Percentiles rank a stretch among this genome's conserved stretches.
These are phyloP conservation scores for Climacteris rufus DNA, from an alignment of 2,113 vertebrate species.

Conservation along the genomic window DNA sequence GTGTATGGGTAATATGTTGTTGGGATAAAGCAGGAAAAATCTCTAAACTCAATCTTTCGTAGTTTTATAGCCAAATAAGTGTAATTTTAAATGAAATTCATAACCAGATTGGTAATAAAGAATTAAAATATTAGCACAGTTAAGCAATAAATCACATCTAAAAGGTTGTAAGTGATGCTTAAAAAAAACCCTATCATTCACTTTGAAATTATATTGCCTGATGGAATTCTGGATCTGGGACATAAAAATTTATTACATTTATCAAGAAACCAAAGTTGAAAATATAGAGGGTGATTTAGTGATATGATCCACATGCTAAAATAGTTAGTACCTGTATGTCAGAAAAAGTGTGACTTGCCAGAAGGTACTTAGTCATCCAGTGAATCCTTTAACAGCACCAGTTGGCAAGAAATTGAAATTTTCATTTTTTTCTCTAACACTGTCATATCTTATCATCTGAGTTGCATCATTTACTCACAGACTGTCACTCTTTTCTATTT, in stretches of 20 bases:
- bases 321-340: background rate
- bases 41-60: background rate
- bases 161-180: background rate
- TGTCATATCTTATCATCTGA: background rate
- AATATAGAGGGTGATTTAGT: background rate
- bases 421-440: background rate
- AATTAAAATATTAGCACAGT: background rate
- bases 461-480: background rate
- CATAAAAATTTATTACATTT: background rate
- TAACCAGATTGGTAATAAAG: background rate
- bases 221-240: background rate
- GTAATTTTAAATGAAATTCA: background rate
- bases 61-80: background rate
- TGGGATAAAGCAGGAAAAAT: background rate
- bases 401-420: background rate
- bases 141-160: background rate
- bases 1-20: background rate
- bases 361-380: background rate
- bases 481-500: background rate
- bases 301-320: background rate
- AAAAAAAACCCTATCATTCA: fast-evolving
- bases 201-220: background rate
- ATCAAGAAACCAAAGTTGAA: background rate
- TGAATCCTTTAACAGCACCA: background rate
- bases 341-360: background rate